Conservation (phyloP, 1,140 invertebrate genomes). For the Cryptotermes secundus region DNA sequence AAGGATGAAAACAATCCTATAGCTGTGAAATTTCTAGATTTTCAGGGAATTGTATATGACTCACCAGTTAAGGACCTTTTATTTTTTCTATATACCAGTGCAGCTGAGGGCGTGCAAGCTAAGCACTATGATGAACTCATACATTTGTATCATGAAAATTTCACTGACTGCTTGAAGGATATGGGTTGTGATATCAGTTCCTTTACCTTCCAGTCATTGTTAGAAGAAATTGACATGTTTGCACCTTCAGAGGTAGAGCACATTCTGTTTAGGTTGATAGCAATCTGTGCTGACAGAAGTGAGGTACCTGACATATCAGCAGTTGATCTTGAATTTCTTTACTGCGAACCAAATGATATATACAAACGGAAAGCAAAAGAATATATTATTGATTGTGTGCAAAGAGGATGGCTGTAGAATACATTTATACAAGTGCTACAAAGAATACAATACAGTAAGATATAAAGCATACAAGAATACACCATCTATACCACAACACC, state of each 20-base stretch:
- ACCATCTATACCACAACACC: too few relatives aligned
- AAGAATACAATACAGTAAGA: too few relatives aligned
- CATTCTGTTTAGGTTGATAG: not conserved
- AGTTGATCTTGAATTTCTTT: not conserved
- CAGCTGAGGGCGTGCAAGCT: not conserved
- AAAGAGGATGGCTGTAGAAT: slow-evolving; percentile 15
- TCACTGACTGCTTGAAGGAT: slow-evolving; percentile 15
- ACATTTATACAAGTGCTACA: not conserved
- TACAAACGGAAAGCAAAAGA: not conserved
- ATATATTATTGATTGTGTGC: not conserved
- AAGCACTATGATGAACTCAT: slow-evolving; percentile 28
- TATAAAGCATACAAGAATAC: too few relatives aligned
- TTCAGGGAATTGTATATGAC: slow-evolving; percentile 23
- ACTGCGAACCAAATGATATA: not conserved
- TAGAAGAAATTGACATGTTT: slow-evolving; percentile 24
- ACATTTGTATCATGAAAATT: slow-evolving; percentile 25
- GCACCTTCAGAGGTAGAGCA: not conserved
- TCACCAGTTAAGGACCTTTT: slow-evolving; percentile 31
- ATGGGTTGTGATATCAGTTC: slow-evolving; percentile 9
- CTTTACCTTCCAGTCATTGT: not conserved
- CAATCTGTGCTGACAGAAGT: not conserved
- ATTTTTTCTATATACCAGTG: slow-evolving; percentile 30
- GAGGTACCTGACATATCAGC: not conserved
- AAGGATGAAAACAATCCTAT: not conserved
- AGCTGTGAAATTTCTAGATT: slow-evolving; percentile 32